Conservation (phyloP, 2,797 vertebrate genomes). For the Catharus ustulatus region DNA sequence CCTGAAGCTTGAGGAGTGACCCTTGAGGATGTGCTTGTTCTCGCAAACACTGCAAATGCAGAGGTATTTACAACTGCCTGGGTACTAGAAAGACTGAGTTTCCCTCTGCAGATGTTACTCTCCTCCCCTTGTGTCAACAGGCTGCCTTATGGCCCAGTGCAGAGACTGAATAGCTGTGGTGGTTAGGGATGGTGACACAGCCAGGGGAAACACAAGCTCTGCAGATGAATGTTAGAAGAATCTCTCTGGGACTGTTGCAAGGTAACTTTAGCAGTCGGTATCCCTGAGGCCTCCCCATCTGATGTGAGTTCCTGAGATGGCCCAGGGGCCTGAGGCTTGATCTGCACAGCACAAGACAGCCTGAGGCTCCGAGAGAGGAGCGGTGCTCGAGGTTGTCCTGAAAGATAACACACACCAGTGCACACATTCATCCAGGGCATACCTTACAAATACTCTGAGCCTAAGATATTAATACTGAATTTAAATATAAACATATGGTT, state of each 20-base stretch:
- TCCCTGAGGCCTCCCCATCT: not conserved
- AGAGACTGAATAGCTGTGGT: not conserved
- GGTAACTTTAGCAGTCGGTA: not conserved
- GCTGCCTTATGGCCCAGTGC: not conserved
- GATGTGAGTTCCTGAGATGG: rapidly evolving
- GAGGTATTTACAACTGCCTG: not conserved
- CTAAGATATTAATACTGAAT: not conserved
- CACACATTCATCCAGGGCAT: not conserved
- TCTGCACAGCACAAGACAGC: not conserved
- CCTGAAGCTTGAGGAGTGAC: not conserved
- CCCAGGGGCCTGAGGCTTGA: not conserved
- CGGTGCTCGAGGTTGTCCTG: not conserved
- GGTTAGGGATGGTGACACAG: not conserved
- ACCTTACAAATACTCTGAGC: not conserved
- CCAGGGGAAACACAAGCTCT: not conserved
- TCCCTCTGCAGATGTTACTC: not conserved
- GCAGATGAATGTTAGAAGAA: not conserved
- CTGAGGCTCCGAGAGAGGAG: not conserved
- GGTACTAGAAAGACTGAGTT: not conserved
- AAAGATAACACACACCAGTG: not conserved
- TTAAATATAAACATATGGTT: not conserved
- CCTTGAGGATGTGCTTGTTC: not conserved
- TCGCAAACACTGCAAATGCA: rapidly evolving
- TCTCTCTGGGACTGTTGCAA: not conserved
- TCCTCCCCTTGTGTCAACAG: not conserved